A percentile compares a stretch with the other conserved stretches of the same genome.
Evolutionary conservation across 2,797 vertebrate species (phyloP).

Genomic region (Myiothlypis chrysogaster): DNA sequence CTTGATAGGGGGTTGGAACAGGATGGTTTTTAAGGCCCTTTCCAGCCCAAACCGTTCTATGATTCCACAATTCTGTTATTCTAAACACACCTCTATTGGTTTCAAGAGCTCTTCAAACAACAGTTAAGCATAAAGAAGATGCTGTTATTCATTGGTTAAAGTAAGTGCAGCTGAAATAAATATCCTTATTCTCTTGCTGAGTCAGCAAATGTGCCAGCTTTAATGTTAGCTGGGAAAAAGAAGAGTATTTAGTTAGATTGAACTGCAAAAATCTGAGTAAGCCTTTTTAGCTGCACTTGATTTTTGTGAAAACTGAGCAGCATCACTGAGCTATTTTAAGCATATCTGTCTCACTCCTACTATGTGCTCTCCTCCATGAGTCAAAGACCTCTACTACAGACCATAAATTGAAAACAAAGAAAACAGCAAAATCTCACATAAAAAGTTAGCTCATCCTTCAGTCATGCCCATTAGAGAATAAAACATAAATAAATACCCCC

Average conservation of each 20-base stretch:
- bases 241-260: background rate
- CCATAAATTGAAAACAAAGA: conserved; percentile 6
- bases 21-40: background rate
- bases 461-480: conserved; percentile 39
- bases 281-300: background rate
- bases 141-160: background rate
- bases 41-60: background rate
- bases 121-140: background rate
- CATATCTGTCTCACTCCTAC: background rate
- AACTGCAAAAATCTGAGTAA: background rate
- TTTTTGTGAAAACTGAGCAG: background rate
- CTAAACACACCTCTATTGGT: background rate
- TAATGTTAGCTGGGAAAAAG: background rate
- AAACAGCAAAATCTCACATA: conserved; percentile 10
- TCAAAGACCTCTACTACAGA: background rate
- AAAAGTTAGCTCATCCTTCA: conserved; percentile 50
- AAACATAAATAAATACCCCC: conserved; percentile 47
- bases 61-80: background rate
- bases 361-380: background rate
- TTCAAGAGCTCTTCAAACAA: conserved; percentile 3
- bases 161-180: conserved; percentile 3
- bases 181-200: background rate
- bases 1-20: background rate
- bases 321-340: background rate
- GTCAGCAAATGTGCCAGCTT: background rate